phyloP scores from a whole-genome alignment of 2,113 vertebrate genomes.

The Noturus placidus region DNA sequence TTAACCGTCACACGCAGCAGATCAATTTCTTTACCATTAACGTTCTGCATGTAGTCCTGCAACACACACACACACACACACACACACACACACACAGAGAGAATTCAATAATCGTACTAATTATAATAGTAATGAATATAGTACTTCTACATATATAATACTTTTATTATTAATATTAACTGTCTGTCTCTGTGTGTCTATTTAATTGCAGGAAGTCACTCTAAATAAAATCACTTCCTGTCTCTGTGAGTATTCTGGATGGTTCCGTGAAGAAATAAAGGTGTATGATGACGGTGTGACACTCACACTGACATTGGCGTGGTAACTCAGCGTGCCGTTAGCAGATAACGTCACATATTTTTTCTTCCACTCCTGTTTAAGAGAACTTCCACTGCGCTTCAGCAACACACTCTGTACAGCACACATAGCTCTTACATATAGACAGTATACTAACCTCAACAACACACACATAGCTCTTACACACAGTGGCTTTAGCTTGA shows the following conservation, averaged over 20 bases:
- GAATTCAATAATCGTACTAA: not conserved
- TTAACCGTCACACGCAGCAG: conserved; percentile 93
- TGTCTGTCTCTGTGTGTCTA: not conserved
- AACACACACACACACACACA: conserved; percentile 19
- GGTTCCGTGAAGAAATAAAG: not conserved
- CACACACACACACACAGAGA: conserved; percentile 6
- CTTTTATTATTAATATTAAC: not conserved
- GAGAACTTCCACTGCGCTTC: conserved; percentile 91
- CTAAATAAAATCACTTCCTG: not conserved
- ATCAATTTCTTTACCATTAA: conserved; percentile 93
- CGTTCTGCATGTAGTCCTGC: conserved; percentile 89
- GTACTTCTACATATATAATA: not conserved
- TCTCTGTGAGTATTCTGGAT: not conserved
- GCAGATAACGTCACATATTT: conserved; percentile 91
- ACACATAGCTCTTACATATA: not conserved
- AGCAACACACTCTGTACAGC: conserved; percentile 82
- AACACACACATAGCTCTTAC: too few relatives aligned
- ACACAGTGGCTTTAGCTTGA: not conserved
- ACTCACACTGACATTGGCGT: conserved; percentile 86
- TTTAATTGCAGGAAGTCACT: not conserved
- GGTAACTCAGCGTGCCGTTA: conserved; percentile 88
- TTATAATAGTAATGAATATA: not conserved
- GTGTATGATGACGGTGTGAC: not conserved
- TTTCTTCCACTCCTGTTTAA: conserved; percentile 99
- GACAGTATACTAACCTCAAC: too few relatives aligned